Evolutionary conservation across 2,797 vertebrate genomes (phyloP).

Genomic region (Sebastiscus albofasciatus): DNA sequence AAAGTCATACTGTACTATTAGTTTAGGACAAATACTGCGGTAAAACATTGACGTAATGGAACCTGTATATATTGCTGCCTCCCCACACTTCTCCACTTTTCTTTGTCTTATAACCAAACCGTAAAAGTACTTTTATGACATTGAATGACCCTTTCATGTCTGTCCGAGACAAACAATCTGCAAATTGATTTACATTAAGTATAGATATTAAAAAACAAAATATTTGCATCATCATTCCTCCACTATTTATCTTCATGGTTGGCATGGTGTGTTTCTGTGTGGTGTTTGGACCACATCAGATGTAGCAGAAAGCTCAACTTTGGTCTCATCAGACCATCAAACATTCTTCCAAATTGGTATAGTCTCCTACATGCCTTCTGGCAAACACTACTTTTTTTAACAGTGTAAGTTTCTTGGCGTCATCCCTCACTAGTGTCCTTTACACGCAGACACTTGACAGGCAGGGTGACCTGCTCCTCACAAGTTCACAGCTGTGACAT

Average conservation of each 20-base stretch:
- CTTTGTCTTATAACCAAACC: not conserved
- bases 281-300: not conserved
- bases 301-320: not conserved
- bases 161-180: not conserved
- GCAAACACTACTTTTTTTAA: not conserved
- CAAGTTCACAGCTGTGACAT: not conserved
- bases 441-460: not conserved
- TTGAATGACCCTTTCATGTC: not conserved
- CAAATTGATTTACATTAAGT: not conserved
- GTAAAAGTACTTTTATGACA: not conserved
- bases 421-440: not conserved
- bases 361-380: not conserved
- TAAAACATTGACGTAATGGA: not conserved
- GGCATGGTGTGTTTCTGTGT: not conserved
- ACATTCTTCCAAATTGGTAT: not conserved
- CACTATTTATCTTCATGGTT: not conserved
- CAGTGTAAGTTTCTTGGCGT: not conserved
- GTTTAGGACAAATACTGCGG: not conserved
- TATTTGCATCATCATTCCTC: not conserved
- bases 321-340: slow-evolving; percentile 5
- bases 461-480: not conserved
- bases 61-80: not conserved
- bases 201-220: not conserved
- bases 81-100: not conserved
- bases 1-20: not conserved